phyloP scores from a whole-genome alignment of 2,797 vertebrate genomes.

The Notolabrus celidotus region DNA sequence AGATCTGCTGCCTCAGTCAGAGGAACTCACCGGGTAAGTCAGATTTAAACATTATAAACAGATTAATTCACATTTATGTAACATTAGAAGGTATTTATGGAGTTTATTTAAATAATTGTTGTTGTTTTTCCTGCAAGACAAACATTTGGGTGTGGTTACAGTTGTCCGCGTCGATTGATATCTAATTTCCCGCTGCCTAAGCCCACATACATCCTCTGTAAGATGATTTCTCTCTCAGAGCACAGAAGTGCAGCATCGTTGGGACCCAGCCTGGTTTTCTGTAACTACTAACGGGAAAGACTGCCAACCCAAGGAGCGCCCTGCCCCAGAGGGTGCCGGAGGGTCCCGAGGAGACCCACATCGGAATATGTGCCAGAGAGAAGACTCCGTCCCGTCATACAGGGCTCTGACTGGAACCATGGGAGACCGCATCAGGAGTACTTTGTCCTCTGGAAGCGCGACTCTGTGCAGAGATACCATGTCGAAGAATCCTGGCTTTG shows the following conservation, averaged over 20 bases:
- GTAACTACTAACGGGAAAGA: conserved; percentile 45
- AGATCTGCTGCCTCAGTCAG: conserved; percentile 81
- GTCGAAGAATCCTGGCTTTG: conserved; percentile 85
- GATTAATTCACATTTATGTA: not conserved
- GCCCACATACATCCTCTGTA: conserved; percentile 55
- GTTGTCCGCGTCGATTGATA: conserved; percentile 58
- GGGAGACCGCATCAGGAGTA: conserved; percentile 81
- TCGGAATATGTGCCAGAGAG: conserved; percentile 87
- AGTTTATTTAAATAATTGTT: conserved; percentile 16
- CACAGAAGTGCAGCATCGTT: conserved; percentile 68
- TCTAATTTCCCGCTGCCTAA: conserved; percentile 50
- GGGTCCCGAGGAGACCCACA: conserved; percentile 85
- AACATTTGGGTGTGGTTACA: conserved; percentile 77
- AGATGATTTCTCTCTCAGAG: conserved; percentile 55
- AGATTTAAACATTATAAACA: conserved; percentile 5
- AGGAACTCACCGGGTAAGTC: conserved; percentile 89
- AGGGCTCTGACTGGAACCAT: conserved; percentile 64
- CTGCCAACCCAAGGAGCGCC: conserved; percentile 74
- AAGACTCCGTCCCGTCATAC: conserved; percentile 87
- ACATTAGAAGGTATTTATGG: rapidly evolving
- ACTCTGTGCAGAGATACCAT: conserved; percentile 80
- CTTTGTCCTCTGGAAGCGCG: conserved; percentile 85
- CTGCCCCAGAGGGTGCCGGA: conserved; percentile 91
- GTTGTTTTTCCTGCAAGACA: conserved; percentile 34
- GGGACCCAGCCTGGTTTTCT: conserved; percentile 52